Evolutionary conservation across 2,888 invertebrate genomes (phyloP).

Genomic region (Lasioglossum calceatum): DNA sequence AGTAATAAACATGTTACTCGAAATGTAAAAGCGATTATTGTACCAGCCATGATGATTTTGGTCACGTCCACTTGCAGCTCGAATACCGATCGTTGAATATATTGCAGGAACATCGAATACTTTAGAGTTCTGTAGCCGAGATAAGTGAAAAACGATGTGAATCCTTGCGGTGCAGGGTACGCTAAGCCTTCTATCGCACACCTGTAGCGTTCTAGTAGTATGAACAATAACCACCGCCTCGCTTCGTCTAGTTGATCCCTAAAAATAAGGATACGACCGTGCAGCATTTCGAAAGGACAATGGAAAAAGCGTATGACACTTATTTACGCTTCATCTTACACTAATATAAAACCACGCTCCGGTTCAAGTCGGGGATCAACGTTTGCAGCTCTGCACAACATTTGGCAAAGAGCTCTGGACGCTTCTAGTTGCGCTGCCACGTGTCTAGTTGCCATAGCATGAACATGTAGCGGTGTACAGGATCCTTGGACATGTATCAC

Average conservation of each 20-base stretch:
- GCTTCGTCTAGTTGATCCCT: constrained; percentile 91
- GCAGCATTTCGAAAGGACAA: not conserved
- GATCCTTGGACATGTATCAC: constrained; percentile 76
- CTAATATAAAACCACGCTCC: constrained; percentile 91
- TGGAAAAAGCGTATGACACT: not conserved
- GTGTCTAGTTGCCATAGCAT: constrained; percentile 92
- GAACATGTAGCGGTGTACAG: constrained; percentile 90
- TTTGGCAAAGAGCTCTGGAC: constrained; percentile 91
- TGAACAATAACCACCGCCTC: constrained; percentile 90
- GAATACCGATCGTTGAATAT: constrained; percentile 93
- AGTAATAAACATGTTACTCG: not conserved
- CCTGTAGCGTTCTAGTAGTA: constrained; percentile 92
- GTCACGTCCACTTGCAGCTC: constrained; percentile 95
- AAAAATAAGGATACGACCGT: constrained; percentile 57
- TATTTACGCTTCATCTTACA: constrained; percentile 87
- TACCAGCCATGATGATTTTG: constrained; percentile 93
- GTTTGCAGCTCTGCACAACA: constrained; percentile 89
- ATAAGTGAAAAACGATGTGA: constrained; percentile 95
- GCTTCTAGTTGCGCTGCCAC: constrained; percentile 93
- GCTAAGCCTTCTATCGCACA: constrained; percentile 92
- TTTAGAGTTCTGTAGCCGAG: constrained; percentile 92
- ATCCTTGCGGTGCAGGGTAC: constrained; percentile 94
- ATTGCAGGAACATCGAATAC: constrained; percentile 93
- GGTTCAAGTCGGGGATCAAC: constrained; percentile 89
- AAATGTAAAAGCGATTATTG: constrained; percentile 62